A percentile compares a stretch with the other conserved stretches of the same genome.
Evolutionary conservation across 2,113 vertebrate species (phyloP).

Genomic region (Sander vitreus): DNA sequence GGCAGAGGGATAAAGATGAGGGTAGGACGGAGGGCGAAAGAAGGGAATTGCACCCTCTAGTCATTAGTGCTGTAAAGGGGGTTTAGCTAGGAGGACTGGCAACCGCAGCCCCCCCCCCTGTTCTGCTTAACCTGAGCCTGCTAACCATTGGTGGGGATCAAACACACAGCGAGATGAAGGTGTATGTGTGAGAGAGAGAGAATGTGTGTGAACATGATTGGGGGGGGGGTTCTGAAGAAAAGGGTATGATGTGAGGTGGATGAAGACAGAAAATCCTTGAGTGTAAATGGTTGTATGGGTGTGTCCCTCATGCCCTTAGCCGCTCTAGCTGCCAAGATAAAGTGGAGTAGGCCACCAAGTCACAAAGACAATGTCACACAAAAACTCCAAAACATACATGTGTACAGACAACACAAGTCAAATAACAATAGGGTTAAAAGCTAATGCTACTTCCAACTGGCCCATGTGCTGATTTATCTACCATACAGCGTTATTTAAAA

Average conservation of each 20-base stretch:
- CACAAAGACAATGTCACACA: neutral
- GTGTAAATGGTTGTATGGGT: neutral
- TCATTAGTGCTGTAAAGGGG: slow-evolving; percentile 65
- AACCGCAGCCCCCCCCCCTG: slow-evolving; percentile 28
- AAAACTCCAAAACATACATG: neutral
- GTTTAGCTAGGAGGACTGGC: slow-evolving; percentile 61
- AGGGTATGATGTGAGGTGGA: slow-evolving; percentile 23
- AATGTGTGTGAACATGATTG: slow-evolving; percentile 1
- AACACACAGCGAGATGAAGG: slow-evolving; percentile 51
- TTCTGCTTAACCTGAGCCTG: slow-evolving; percentile 67
- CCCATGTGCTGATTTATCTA: neutral
- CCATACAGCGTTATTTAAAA: neutral
- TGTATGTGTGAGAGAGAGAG: slow-evolving; percentile 11
- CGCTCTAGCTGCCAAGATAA: slow-evolving; percentile 31
- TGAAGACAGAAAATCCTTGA: slow-evolving; percentile 34
- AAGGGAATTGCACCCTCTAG: slow-evolving; percentile 71
- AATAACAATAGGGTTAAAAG: neutral
- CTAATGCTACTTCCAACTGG: neutral
- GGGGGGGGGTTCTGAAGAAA: slow-evolving; percentile 13
- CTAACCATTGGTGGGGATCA: slow-evolving; percentile 74
- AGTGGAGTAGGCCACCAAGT: slow-evolving; percentile 19
- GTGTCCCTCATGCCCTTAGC: slow-evolving; percentile 19
- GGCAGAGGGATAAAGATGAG: slow-evolving; percentile 73
- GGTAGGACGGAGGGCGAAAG: slow-evolving; percentile 53
- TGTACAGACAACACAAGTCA: neutral